Evolutionary conservation across 2,888 invertebrate genomes (phyloP).

Genomic region (Cyclophora punctaria): DNA sequence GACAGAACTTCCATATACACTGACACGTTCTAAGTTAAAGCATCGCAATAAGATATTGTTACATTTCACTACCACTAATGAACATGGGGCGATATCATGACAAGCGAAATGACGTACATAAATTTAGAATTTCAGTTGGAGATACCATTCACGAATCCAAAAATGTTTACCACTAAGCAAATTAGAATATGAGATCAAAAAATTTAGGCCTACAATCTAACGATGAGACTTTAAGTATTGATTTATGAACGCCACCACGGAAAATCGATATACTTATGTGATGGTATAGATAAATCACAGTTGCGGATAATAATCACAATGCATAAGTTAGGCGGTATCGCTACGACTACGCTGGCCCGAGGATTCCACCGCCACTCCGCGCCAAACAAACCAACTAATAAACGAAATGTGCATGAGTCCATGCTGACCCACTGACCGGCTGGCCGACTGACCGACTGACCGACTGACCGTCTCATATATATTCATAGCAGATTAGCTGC

Average conservation of each 20-base stretch:
- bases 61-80: slow-evolving; percentile 66
- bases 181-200: slow-evolving; percentile 76
- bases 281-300: slow-evolving; percentile 71
- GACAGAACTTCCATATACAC: slow-evolving; percentile 63
- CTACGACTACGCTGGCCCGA: slow-evolving; percentile 49
- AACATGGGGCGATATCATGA: slow-evolving; percentile 44
- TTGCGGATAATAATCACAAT: slow-evolving; percentile 68
- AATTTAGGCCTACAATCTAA: slow-evolving; percentile 73
- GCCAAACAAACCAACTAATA: slow-evolving; percentile 46
- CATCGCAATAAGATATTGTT: slow-evolving; percentile 75
- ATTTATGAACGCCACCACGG: slow-evolving; percentile 68
- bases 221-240: slow-evolving; percentile 67
- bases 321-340: slow-evolving; percentile 67
- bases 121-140: slow-evolving; percentile 70
- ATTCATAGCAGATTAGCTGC: slow-evolving; percentile 42
- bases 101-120: slow-evolving; percentile 53
- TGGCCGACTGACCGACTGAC: slow-evolving; percentile 10
- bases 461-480: slow-evolving; percentile 13
- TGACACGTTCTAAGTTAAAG: slow-evolving; percentile 71
- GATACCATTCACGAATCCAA: slow-evolving; percentile 63
- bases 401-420: slow-evolving; percentile 57
- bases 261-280: slow-evolving; percentile 52
- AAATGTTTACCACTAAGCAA: slow-evolving; percentile 69
- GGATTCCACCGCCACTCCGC: slow-evolving; percentile 42
- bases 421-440: slow-evolving; percentile 39